Evolutionary conservation across 2,888 invertebrate species (phyloP), one percentile per base, ranked within the genome.

Genomic region (Adela reaumurella): DNA sequence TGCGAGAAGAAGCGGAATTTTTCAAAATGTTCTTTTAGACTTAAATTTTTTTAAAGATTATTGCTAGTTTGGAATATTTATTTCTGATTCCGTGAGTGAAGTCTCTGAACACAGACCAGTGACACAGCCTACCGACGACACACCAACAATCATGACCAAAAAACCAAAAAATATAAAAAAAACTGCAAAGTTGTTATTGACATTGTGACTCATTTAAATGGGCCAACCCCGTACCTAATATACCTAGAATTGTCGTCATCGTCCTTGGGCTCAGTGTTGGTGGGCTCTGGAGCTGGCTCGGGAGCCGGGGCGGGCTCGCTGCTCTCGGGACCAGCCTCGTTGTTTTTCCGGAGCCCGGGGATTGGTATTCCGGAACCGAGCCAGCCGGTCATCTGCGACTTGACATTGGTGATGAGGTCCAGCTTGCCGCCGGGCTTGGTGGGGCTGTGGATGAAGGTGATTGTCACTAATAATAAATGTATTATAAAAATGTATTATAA

Each of bases 161-260:
- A 14, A 54, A 58, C 55, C 56, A 59, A 52, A 55, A 48, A 57
- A 59, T 60, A 54, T 53, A 52, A 56, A 59, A 55, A 53, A 53
- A 50, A 44, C 14, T 45, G 14, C n/a, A 35, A 35, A 35, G 35
- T 8, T 24, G 24, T 24, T 24, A 24, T 4, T 24, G 35, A 35
- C 35, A 35, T 18, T 47, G 63, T 62, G 67, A 72, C 77, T 78
- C 80, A 80, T 78, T 78, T 65, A 62, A 57, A 64, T 74, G 74
- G 64, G 79, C 74, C 64, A 65, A 80, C 82, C 84, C 85, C 84
- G 81, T 85, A 85, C 84, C 84, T 85, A 84, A 79, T 84, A 79
- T 85, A 90, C 90, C 90, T 90, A 76, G 90, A 90, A 81, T 91
- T 90, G 80, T 92, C 92, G 70, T 93, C 92, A 73, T 93, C 92